phyloP scores from a whole-genome alignment of 1,140 invertebrate species.

The Cardiocondyla obscurior region DNA sequence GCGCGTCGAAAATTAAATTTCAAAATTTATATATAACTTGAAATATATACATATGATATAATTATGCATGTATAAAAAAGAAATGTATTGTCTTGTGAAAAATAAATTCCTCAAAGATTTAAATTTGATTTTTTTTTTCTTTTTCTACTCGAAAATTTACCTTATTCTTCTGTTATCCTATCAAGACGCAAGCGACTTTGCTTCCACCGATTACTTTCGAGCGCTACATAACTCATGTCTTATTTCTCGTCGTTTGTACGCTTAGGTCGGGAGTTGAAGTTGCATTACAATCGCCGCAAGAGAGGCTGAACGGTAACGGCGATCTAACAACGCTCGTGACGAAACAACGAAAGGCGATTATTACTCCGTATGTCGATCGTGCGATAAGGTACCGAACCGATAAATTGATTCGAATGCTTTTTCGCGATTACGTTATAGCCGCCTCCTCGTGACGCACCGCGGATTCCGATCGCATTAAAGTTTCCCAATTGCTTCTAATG shows the following conservation, averaged over 20 bases:
- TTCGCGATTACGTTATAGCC: slow-evolving; percentile 16
- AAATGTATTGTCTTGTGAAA: neutral
- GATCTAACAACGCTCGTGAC: slow-evolving; percentile 46
- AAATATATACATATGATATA: neutral
- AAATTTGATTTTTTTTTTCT: neutral
- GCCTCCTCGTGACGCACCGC: neutral
- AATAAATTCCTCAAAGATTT: neutral
- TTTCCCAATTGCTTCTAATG: slow-evolving; percentile 12
- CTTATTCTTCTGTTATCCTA: neutral
- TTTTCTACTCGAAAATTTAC: neutral
- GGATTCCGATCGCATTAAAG: neutral
- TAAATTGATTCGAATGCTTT: slow-evolving; percentile 9
- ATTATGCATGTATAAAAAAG: neutral
- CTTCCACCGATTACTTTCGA: slow-evolving; percentile 6
- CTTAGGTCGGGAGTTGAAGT: slow-evolving; percentile 12
- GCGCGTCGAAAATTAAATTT: neutral
- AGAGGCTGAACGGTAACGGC: neutral
- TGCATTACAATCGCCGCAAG: slow-evolving; percentile 24
- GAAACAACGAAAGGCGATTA: slow-evolving; percentile 57
- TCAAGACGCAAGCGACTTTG: neutral
- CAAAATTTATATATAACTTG: too few species aligned
- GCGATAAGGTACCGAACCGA: slow-evolving; percentile 35
- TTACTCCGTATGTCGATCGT: slow-evolving; percentile 25
- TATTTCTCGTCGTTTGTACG: slow-evolving; percentile 3
- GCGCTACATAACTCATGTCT: neutral